Evolutionary conservation across 2,888 invertebrate genomes (phyloP), one percentile per base, ranked within the genome.

Genomic region (Melieria crassipennis): DNA sequence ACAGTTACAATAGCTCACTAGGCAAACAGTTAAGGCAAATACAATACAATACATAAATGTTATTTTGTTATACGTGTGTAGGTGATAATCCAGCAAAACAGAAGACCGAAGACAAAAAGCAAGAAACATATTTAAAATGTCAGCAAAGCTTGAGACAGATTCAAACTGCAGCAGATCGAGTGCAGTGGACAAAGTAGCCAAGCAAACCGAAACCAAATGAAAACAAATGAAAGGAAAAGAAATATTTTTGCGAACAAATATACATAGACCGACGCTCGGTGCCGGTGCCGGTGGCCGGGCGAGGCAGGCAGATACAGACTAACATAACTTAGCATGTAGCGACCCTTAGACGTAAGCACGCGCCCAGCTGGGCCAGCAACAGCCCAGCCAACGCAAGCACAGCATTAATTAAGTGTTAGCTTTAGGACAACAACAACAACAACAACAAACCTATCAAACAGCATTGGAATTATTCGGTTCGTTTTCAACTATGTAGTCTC

Each of bases 231-330:
- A 13, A 65, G 55, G 50, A 67, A 58, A 65, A 60, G 66, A 72
- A 75, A 78, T 81, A 82, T 81, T 82, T 81, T 81, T 81, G 81
- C 79, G 81, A 82, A 78, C 80, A 79, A 75, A 76, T 82, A 81
- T 81, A 80, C 78, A 79, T 62, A 70, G 48, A 62, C 16, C 66
- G 64, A 62, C 3, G 30, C 30, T 2, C 30, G 30, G 30, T 2
- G 30, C 30, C 30, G 30, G 30, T 30, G 30, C 30, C 30, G 30
- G 30, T 2, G 30, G 1, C 30, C 30, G 30, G 30, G 30, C 30
- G 30, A 30, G 30, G 30, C 30, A 30, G 1, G 30, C 30, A 30
- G 1, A 2, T 30, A 30, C 30, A 2, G 30, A 30, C 30, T 30
- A 30, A 30, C 30, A 30, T 2, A 30, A 30, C 30, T 30, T 30